These are phyloP conservation scores for Scolopax bukidnonensis DNA, from an alignment of 2,797 vertebrate genomes.

Conservation along the genomic window DNA sequence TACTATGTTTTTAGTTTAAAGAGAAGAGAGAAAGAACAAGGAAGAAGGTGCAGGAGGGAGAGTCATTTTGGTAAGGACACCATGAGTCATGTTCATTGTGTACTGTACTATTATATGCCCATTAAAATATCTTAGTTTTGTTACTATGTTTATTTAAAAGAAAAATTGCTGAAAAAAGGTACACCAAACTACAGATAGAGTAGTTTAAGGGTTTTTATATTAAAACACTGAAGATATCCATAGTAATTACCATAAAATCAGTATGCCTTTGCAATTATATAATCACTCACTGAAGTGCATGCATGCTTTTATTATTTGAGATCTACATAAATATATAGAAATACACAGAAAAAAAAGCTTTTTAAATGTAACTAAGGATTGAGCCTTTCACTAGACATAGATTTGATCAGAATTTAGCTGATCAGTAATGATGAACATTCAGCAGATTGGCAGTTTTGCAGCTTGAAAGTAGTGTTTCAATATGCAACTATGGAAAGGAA, in stretches of 20 bases:
- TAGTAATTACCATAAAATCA: background rate
- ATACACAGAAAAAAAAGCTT: background rate
- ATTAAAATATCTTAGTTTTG: background rate
- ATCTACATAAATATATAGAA: background rate
- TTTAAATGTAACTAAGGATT: background rate
- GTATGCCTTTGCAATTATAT: background rate
- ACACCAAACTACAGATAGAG: background rate
- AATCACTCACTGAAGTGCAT: background rate
- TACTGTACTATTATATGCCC: background rate
- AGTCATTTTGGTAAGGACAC: background rate
- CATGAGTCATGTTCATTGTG: background rate
- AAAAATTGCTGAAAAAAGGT: background rate
- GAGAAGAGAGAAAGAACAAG: background rate
- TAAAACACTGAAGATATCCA: background rate
- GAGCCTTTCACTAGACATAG: background rate
- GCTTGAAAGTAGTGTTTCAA: background rate
- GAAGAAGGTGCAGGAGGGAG: background rate
- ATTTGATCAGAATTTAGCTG: background rate
- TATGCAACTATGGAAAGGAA: background rate
- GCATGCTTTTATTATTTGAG: background rate
- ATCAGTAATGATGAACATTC: background rate
- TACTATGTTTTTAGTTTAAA: background rate
- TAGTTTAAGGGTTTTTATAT: background rate
- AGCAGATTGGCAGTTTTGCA: background rate
- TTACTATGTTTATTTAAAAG: background rate